phyloP scores from a whole-genome alignment of 2,888 invertebrate genomes.

The Drosophila kokeensis region DNA sequence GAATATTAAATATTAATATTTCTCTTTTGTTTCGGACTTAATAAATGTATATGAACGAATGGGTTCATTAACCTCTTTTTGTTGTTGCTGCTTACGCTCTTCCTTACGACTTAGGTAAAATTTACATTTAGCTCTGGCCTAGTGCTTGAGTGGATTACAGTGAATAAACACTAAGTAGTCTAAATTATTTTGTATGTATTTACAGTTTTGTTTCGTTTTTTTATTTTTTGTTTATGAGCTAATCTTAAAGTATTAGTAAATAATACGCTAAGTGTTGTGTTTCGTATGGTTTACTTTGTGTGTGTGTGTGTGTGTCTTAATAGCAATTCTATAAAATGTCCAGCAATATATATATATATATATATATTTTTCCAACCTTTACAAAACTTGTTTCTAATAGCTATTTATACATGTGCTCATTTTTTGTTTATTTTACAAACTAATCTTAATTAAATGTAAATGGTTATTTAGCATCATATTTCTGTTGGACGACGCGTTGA shows the following conservation, averaged over 20 bases:
- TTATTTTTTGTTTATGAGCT: slow-evolving; percentile 32
- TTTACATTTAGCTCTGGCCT: slow-evolving; percentile 51
- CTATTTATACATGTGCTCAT: slow-evolving; percentile 69
- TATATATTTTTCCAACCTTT: slow-evolving; percentile 52
- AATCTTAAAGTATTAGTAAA: slow-evolving; percentile 49
- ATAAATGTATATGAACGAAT: slow-evolving; percentile 2
- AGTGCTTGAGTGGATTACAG: slow-evolving; percentile 49
- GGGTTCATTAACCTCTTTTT: slow-evolving; percentile 23
- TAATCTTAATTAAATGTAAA: slow-evolving; percentile 54
- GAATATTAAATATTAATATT: slow-evolving; percentile 81
- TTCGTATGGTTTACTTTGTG: slow-evolving; percentile 28
- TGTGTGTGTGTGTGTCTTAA: slow-evolving; percentile 53
- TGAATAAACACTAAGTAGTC: slow-evolving; percentile 52
- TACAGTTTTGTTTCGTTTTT: slow-evolving; percentile 42
- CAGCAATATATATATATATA: slow-evolving; percentile 47
- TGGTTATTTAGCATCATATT: slow-evolving; percentile 60
- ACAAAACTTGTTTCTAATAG: slow-evolving; percentile 50
- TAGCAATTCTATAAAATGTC: slow-evolving; percentile 67
- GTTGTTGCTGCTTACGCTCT: slow-evolving; percentile 21
- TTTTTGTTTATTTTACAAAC: slow-evolving; percentile 51
- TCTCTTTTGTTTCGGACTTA: slow-evolving; percentile 47
- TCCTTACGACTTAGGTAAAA: slow-evolving; percentile 31
- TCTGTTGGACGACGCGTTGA: slow-evolving; percentile 70
- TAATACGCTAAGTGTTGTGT: slow-evolving; percentile 46
- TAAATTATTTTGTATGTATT: slow-evolving; percentile 54